Conservation (phyloP, 1,140 invertebrate species). For the Copidosoma floridanum region DNA sequence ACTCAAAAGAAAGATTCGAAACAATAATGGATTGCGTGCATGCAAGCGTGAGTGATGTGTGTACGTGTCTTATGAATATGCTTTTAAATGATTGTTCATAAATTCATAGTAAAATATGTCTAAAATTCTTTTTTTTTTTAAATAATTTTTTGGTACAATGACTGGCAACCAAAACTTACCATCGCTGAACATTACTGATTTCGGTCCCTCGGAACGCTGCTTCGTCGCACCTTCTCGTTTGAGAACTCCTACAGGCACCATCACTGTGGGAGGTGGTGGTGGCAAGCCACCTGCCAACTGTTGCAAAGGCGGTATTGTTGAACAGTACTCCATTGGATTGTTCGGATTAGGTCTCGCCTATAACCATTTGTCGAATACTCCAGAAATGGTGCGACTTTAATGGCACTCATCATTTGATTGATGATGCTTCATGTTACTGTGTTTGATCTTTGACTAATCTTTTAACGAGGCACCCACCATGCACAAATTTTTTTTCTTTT, state of each 20-base stretch:
- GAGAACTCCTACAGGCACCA: conserved; percentile 83
- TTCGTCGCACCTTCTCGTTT: conserved; percentile 67
- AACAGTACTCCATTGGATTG: conserved; percentile 89
- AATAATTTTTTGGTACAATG: too few species aligned
- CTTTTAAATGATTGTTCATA: too few species aligned
- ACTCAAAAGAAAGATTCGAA: conserved; percentile 20
- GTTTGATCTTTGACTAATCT: not conserved
- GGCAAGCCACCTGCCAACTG: conserved; percentile 63
- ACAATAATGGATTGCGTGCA: conserved; percentile 10
- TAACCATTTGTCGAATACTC: conserved; percentile 59
- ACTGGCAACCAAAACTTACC: conserved; percentile 62
- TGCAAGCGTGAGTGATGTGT: conserved; percentile 3
- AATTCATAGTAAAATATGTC: too few species aligned
- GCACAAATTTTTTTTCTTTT: not conserved
- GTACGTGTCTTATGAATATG: not conserved
- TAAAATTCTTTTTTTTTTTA: not conserved
- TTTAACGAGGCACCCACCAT: not conserved
- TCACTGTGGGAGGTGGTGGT: conserved; percentile 70
- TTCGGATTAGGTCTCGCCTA: conserved; percentile 73
- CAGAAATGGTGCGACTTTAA: too few species aligned
- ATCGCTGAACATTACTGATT: conserved; percentile 89
- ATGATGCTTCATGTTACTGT: too few species aligned
- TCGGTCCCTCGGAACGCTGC: conserved; percentile 61
- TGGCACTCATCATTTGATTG: too few species aligned
- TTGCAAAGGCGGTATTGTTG: conserved; percentile 77